These are phyloP conservation scores for Berghia stephanieae DNA, from an alignment of 1,140 invertebrate genomes.

Conservation along the genomic window DNA sequence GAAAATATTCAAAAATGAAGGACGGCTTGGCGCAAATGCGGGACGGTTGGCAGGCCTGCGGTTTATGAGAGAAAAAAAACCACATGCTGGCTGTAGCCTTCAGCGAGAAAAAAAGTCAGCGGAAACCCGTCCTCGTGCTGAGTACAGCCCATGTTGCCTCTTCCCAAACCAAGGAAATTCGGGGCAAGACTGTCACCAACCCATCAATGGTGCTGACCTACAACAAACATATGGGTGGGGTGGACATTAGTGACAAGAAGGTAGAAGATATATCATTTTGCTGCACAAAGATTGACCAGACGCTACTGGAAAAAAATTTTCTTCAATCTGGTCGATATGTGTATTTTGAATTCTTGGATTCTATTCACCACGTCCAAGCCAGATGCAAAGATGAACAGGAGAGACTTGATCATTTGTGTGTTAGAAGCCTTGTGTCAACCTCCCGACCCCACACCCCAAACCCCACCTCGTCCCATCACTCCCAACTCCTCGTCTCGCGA, in stretches of 20 bases:
- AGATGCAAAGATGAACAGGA: neutral
- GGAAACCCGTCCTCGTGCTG: conserved; percentile 26
- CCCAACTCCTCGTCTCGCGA: neutral
- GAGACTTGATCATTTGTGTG: neutral
- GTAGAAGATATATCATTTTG: conserved; percentile 25
- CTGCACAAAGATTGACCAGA: conserved; percentile 13
- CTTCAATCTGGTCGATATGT: conserved; percentile 21
- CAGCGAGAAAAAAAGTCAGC: conserved; percentile 26
- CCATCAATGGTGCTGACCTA: conserved; percentile 28
- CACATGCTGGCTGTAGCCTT: conserved; percentile 20
- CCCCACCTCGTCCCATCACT: neutral
- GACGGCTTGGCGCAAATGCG: too few relatives aligned
- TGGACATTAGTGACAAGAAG: conserved; percentile 28
- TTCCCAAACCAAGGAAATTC: neutral
- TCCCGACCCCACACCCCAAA: too few relatives aligned
- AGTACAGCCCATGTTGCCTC: conserved; percentile 3
- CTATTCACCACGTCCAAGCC: neutral
- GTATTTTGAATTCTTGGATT: neutral
- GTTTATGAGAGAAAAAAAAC: neutral
- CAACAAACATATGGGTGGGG: conserved; percentile 32
- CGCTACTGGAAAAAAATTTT: conserved; percentile 33
- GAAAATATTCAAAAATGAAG: too few relatives aligned
- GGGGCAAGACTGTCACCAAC: neutral
- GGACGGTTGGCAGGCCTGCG: too few relatives aligned
- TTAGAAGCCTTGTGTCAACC: conserved; percentile 8